These are phyloP conservation scores for Cathartes aura DNA, from an alignment of 2,113 vertebrate genomes.

Conservation along the genomic window DNA sequence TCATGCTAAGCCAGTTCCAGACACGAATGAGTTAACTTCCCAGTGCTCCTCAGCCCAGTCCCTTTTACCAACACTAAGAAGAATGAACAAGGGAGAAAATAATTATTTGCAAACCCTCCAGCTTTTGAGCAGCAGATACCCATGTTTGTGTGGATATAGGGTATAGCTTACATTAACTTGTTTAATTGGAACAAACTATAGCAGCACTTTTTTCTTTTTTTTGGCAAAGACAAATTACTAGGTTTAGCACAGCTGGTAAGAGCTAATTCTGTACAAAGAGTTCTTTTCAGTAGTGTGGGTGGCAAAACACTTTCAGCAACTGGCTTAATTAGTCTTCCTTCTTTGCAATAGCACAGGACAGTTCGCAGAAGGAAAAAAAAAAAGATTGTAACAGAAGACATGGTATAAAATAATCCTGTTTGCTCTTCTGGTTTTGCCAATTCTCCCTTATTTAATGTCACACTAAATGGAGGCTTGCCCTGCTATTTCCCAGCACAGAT, in stretches of 20 bases:
- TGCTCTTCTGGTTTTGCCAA: neutral
- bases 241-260: slow-evolving; percentile 44
- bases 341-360: slow-evolving; percentile 16
- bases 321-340: slow-evolving; percentile 45
- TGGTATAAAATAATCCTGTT: neutral
- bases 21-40: neutral
- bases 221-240: slow-evolving; percentile 23
- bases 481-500: neutral
- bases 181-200: slow-evolving; percentile 42
- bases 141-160: neutral
- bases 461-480: neutral
- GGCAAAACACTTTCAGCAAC: slow-evolving; percentile 55
- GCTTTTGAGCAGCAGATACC: neutral
- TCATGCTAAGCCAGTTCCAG: neutral
- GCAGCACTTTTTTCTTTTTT: neutral
- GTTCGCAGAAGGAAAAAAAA: neutral
- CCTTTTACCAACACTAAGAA: neutral
- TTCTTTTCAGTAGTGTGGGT: slow-evolving; percentile 49
- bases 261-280: slow-evolving; percentile 53
- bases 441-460: neutral
- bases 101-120: slow-evolving; percentile 43
- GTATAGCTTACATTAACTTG: slow-evolving; percentile 12
- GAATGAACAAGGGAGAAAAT: slow-evolving; percentile 2
- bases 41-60: neutral
- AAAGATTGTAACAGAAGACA: neutral